phyloP scores from a whole-genome alignment of 1,140 invertebrate species.

The Pogonomyrmex californicus region DNA sequence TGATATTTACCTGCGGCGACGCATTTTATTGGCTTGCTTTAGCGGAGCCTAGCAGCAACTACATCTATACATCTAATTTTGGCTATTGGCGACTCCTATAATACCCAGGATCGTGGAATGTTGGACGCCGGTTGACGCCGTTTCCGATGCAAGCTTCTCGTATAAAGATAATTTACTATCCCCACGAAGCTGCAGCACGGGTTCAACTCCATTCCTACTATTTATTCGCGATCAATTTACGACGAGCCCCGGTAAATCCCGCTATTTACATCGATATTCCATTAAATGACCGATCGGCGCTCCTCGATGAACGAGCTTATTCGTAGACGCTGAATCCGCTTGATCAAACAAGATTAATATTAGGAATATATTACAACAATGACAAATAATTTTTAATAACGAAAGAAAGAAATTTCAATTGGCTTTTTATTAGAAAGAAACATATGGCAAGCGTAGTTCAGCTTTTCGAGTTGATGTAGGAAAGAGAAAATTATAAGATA shows the following conservation, averaged over 20 bases:
- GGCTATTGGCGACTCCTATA: conserved; percentile 56
- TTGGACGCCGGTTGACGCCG: conserved; percentile 51
- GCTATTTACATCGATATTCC: conserved; percentile 53
- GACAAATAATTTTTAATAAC: not conserved
- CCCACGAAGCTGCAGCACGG: conserved; percentile 71
- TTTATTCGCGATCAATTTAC: conserved; percentile 29
- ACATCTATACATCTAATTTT: conserved; percentile 65
- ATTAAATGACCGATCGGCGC: conserved; percentile 32
- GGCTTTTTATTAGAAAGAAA: not conserved
- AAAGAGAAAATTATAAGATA: conserved; percentile 12
- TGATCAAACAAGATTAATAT: conserved; percentile 11
- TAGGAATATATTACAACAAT: not conserved
- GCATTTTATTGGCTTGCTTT: conserved; percentile 56
- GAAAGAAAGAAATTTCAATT: not conserved
- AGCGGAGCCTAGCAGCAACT: conserved; percentile 61
- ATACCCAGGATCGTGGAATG: conserved; percentile 72
- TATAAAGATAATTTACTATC: conserved; percentile 76
- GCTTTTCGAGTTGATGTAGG: not conserved
- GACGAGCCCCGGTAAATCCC: conserved; percentile 16
- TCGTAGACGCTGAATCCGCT: conserved; percentile 4
- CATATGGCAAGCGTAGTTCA: too few species aligned
- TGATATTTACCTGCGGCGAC: conserved; percentile 61
- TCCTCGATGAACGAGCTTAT: conserved; percentile 27
- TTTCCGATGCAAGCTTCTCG: conserved; percentile 73
- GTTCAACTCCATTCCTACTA: conserved; percentile 65